Base-by-base conservation (phyloP, 2,113 vertebrate genomes). In the Microtus montanus region DNA sequence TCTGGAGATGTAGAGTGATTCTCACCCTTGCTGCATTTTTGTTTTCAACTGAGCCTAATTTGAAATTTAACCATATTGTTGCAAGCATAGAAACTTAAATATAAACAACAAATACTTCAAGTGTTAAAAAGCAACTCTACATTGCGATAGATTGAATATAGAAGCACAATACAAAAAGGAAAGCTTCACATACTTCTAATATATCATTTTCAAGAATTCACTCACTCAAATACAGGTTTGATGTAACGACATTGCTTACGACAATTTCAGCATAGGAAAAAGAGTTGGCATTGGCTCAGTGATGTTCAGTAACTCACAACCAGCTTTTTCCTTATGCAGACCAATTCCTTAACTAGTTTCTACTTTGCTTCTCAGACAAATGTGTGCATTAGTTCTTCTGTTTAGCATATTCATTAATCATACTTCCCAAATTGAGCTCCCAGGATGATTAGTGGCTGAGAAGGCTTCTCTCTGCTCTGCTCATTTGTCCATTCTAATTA, bases 391-490 rank as follows among this genome's bases (percentile, higher is more conserved):
- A 58, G 92, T 82, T 87, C 30, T 93, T 89, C 80, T 94, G 38
- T 95, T 94, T 86, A 94, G 61, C 61, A 64, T 80, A 78, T 89
- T 93, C 83, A 74, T 96, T 93, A 92, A 93, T 96, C 84, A 22
- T 58, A 47, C 74, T 95, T 74, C 30, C 24, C 28, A 91, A 82
- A 92, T 58, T 91, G 79, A 83, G 9, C 12, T 85, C 28, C 47
- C 52, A 63, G 79, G 26, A 79, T 35, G 95, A 28, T 73, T 89
- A 92, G 63, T 84, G 77, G 4, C 13, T 64, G 33, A 92, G 47
- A 63, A 83, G 41, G 2, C 35, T n/a, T n/a, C 38, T 92, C 70
- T 17, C 14, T 78, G 90, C 95, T 96, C 78, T 90, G 44, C 78
- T 93, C 94, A 35, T 94, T 73, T 94, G 17, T 96, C 74, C 79